A percentile compares a stretch with the other conserved stretches of the same genome.
These are phyloP conservation scores for Lagocephalus sceleratus DNA, from an alignment of 2,797 vertebrate species.

Conservation along the genomic window DNA sequence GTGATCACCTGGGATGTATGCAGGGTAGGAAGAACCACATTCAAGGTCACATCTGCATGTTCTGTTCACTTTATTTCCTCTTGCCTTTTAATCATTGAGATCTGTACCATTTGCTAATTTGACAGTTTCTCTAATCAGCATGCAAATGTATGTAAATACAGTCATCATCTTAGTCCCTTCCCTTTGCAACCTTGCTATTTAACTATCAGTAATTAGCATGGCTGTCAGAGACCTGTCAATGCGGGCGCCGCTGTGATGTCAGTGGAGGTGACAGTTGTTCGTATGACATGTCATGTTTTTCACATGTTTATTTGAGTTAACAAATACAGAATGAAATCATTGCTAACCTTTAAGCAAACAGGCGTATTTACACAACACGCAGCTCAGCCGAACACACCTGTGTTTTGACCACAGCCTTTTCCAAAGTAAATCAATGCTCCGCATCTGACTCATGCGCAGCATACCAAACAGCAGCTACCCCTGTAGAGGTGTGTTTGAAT, in stretches of 20 bases:
- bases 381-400: slow-evolving; percentile 36
- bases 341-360: slow-evolving; percentile 44
- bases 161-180: slow-evolving; percentile 36
- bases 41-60: slow-evolving; percentile 6
- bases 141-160: slow-evolving; percentile 73
- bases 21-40: slow-evolving; percentile 1
- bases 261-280: slow-evolving; percentile 35
- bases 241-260: slow-evolving; percentile 21
- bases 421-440: slow-evolving; percentile 44
- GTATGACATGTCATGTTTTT: slow-evolving; percentile 36
- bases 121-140: slow-evolving; percentile 61
- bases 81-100: slow-evolving; percentile 42
- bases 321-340: not conserved
- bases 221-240: slow-evolving; percentile 47
- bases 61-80: slow-evolving; percentile 16
- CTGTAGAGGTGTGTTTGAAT: slow-evolving; percentile 7
- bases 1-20: slow-evolving; percentile 24
- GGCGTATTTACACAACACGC: slow-evolving; percentile 40
- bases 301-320: slow-evolving; percentile 28
- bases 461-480: slow-evolving; percentile 18
- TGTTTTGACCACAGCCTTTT: slow-evolving; percentile 47
- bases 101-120: slow-evolving; percentile 55
- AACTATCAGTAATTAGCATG: slow-evolving; percentile 59
- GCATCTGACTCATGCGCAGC: slow-evolving; percentile 29
- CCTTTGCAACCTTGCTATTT: slow-evolving; percentile 62